Evolutionary conservation across 2,113 vertebrate genomes (phyloP).

Genomic region (Craseonycteris thonglongyai): DNA sequence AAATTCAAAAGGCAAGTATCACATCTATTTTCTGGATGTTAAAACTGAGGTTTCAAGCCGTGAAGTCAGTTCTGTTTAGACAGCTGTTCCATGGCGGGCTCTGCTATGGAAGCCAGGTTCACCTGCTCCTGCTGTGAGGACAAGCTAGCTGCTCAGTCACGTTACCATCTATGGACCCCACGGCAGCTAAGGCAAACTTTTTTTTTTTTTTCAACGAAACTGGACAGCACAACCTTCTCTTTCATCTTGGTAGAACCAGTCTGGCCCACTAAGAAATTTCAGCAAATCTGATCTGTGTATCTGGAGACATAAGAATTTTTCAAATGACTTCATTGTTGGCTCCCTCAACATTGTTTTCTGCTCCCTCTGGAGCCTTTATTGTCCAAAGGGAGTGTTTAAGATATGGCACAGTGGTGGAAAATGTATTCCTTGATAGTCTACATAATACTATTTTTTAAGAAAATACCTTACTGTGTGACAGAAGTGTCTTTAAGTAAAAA

Average conservation of each 20-base stretch:
- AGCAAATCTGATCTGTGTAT: background rate
- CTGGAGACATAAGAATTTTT: background rate
- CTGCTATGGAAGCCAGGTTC: accelerated
- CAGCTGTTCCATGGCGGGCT: accelerated
- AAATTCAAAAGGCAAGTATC: background rate
- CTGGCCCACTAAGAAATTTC: background rate
- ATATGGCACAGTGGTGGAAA: background rate
- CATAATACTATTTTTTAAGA: background rate
- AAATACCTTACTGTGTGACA: background rate
- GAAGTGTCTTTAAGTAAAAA: constrained; percentile 45
- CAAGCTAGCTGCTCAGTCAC: background rate
- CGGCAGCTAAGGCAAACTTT: background rate
- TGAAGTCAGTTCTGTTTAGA: background rate
- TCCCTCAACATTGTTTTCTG: background rate
- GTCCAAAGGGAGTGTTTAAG: background rate
- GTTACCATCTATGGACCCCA: accelerated
- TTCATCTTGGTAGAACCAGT: background rate
- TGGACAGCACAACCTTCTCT: accelerated
- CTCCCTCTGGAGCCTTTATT: background rate
- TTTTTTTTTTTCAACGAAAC: background rate
- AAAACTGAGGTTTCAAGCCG: background rate
- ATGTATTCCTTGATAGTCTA: background rate
- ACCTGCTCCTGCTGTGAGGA: accelerated
- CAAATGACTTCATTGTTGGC: background rate
- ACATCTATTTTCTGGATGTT: background rate